Evolutionary conservation across 2,888 invertebrate genomes (phyloP).

Genomic region (Dorcus parallelipipedus): DNA sequence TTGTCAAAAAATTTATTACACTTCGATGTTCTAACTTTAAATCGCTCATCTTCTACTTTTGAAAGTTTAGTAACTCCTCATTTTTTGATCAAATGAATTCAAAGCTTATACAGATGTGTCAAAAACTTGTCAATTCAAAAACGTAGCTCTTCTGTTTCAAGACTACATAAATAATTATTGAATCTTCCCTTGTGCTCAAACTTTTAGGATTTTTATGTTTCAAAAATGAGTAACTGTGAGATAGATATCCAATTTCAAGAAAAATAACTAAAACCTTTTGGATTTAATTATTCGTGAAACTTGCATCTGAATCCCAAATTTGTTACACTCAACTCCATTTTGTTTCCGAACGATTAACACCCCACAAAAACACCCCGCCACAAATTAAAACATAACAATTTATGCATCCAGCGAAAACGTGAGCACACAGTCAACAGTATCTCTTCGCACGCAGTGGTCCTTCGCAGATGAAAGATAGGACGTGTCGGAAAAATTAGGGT

Average conservation of each 20-base stretch:
- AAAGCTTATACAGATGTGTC: no score
- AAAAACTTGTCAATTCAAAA: no score
- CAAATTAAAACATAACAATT: slow-evolving; percentile 25
- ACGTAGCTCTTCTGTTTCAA: no score
- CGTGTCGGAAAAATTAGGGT: slow-evolving; percentile 21
- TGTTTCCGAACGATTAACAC: slow-evolving; percentile 20
- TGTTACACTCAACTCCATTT: slow-evolving; percentile 16
- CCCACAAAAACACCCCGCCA: slow-evolving; percentile 17
- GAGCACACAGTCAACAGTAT: neutral
- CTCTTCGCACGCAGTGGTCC: neutral
- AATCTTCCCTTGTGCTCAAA: no score
- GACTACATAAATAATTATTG: no score
- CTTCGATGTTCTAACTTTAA: no score
- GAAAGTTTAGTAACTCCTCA: no score
- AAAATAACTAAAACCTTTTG: neutral
- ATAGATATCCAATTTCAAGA: neutral
- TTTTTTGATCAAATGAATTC: no score
- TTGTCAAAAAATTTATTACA: no score
- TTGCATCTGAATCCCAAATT: no score
- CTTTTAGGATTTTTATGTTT: neutral
- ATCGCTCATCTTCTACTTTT: no score
- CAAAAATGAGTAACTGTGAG: neutral
- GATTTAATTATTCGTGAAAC: no score
- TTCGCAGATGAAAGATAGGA: slow-evolving; percentile 21
- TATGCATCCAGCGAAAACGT: neutral